Evolutionary conservation across 2,797 vertebrate species (phyloP).

Genomic region (Adrianichthys oophorus): DNA sequence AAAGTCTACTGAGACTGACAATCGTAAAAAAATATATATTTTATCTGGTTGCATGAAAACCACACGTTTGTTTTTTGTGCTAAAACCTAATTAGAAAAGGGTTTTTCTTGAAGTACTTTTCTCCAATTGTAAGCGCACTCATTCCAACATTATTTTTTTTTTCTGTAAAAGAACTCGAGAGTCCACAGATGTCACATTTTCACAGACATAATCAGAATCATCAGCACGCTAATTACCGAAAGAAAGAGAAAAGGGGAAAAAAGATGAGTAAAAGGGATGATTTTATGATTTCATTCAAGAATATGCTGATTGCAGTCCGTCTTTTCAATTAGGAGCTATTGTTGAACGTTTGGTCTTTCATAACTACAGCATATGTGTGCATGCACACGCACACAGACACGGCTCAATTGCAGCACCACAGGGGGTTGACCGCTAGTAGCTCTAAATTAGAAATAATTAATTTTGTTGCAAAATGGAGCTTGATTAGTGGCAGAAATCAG

Average conservation of each 20-base stretch:
- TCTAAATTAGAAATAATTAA: slow-evolving; percentile 78
- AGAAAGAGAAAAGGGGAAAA: slow-evolving; percentile 32
- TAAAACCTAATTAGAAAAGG: too few species aligned
- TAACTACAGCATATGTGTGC: slow-evolving; percentile 24
- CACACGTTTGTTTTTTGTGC: too few species aligned
- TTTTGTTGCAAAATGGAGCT: slow-evolving; percentile 77
- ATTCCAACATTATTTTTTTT: slow-evolving; percentile 34
- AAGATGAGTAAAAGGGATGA: slow-evolving; percentile 62
- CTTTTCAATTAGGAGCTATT: slow-evolving; percentile 80
- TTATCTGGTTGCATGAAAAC: too few species aligned
- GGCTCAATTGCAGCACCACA: slow-evolving; percentile 62
- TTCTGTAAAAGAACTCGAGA: slow-evolving; percentile 35
- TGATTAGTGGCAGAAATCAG: slow-evolving; percentile 77
- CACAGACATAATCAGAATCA: slow-evolving; percentile 71
- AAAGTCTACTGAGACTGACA: too few species aligned
- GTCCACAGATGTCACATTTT: slow-evolving; percentile 66
- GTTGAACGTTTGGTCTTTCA: slow-evolving; percentile 59
- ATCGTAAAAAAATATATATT: too few species aligned
- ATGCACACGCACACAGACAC: slow-evolving; percentile 24
- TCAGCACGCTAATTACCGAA: slow-evolving; percentile 68
- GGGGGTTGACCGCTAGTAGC: slow-evolving; percentile 71
- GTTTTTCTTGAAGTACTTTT: too few species aligned
- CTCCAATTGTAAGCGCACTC: not conserved
- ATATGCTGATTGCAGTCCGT: slow-evolving; percentile 77
- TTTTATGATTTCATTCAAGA: slow-evolving; percentile 76